Conservation (phyloP, 2,888 invertebrate genomes). For the Hoplodrina ambigua region DNA sequence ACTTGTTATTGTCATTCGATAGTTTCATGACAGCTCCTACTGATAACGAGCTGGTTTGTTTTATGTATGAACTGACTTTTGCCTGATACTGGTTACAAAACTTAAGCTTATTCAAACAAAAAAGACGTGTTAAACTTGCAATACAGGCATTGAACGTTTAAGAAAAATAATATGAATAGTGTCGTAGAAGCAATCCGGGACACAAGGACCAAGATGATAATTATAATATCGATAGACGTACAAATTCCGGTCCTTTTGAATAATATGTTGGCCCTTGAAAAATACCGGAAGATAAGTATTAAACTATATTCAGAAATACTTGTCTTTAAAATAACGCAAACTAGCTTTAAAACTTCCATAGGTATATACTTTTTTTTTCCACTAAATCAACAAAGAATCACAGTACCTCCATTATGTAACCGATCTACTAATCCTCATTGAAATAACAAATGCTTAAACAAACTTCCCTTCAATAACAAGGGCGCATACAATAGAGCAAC, state of each 20-base stretch:
- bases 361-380: too few species aligned
- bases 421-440: slow-evolving; percentile 58
- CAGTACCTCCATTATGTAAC: slow-evolving; percentile 49
- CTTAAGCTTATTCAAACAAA: too few species aligned
- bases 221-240: neutral
- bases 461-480: slow-evolving; percentile 46
- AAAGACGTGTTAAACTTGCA: too few species aligned
- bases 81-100: too few species aligned
- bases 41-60: slow-evolving; percentile 42
- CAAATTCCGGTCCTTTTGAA: neutral
- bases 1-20: slow-evolving; percentile 61
- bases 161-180: neutral
- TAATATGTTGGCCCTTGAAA: neutral
- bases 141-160: too few species aligned
- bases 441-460: slow-evolving; percentile 54
- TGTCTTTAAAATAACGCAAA: slow-evolving; percentile 1
- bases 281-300: slow-evolving; percentile 1
- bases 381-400: slow-evolving; percentile 43
- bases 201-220: neutral
- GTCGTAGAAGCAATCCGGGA: neutral
- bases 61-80: neutral
- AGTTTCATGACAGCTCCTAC: slow-evolving; percentile 48
- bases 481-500: slow-evolving; percentile 49
- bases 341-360: slow-evolving; percentile 10
- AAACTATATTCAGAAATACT: neutral